These are phyloP conservation scores for Gallinago undulata DNA, from an alignment of 2,113 vertebrate species.

Conservation along the genomic window DNA sequence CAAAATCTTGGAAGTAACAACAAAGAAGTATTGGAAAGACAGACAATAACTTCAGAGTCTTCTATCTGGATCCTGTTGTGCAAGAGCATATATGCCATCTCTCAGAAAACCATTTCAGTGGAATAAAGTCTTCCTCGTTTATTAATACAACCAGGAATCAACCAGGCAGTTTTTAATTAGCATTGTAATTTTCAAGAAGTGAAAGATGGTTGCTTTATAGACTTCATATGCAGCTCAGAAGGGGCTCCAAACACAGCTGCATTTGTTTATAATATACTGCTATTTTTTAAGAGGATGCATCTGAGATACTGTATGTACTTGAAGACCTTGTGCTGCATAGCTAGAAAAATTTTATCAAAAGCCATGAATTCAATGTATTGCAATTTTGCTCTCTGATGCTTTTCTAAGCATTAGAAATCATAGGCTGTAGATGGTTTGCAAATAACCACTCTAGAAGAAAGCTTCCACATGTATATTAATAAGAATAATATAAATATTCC, in stretches of 20 bases:
- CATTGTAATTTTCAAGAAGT: conserved; percentile 54
- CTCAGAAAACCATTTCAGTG: conserved; percentile 41
- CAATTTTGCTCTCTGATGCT: conserved; percentile 58
- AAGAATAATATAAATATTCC: conserved; percentile 42
- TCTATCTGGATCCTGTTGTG: conserved; percentile 40
- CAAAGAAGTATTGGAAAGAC: conserved; percentile 56
- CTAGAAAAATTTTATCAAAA: conserved; percentile 70
- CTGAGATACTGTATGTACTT: conserved; percentile 45
- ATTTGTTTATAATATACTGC: conserved; percentile 40
- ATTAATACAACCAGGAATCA: conserved; percentile 42
- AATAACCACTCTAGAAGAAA: conserved; percentile 55
- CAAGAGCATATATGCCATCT: neutral
- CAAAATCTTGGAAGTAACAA: conserved; percentile 65
- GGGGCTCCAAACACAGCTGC: conserved; percentile 19
- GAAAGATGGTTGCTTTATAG: conserved; percentile 53
- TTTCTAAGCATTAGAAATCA: conserved; percentile 62
- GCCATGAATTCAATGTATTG: conserved; percentile 74
- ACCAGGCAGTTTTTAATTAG: conserved; percentile 50
- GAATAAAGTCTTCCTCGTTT: conserved; percentile 32
- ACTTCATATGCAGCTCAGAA: conserved; percentile 74
- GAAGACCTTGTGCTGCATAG: conserved; percentile 64
- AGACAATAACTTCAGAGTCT: conserved; percentile 31
- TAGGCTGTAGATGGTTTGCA: conserved; percentile 67
- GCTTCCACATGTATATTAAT: conserved; percentile 18
- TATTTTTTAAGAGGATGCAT: conserved; percentile 65